Evolutionary conservation across 2,113 vertebrate species (phyloP), one percentile per base, ranked within the genome.

Genomic region (Chauna torquata): DNA sequence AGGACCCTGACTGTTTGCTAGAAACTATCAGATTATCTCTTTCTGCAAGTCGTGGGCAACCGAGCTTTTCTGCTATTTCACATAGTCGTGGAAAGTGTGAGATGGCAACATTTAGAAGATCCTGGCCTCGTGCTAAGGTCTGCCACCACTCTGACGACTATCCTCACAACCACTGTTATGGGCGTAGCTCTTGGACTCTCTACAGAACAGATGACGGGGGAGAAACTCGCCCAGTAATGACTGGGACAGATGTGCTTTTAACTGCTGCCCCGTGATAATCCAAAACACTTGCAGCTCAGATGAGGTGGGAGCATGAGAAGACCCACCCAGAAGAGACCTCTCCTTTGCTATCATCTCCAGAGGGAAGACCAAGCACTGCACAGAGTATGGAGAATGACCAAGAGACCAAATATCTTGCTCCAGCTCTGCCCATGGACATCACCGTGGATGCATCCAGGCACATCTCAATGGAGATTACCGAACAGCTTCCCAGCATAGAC

Each of bases 401-500:
- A n/a, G 58, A n/a, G 18, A n/a, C 17, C 57, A 59, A 59, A 36
- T 25, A 70, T 22, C 23, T 50, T 50, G 22, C 68, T 70, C 34
- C n/a, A 52, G n/a, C n/a, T 38, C 69, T 71, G n/a, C 47, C 36
- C n/a, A 52, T 7, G 8, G 27, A 38, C 28, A 52, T 24, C 25
- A 74, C 42, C 50, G 9, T 36, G 25, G 19, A 40, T 36, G 44
- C 40, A 34, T 23, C 25, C 8, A 47, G 64, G 22, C 17, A 30
- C 18, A 42, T 23, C 49, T 30, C 5, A 59, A 42, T 34, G 22
- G 34, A 36, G 18, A 8, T 50, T n/a, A n/a, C n/a, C n/a, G n/a
- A n/a, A n/a, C n/a, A 97, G 50, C 49, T 90, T 98, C 89, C 98
- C 96, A 25, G 97, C 86, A 86, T 98, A 97, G 3, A 92, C 78